Evolutionary conservation across 1,140 invertebrate species (phyloP), one percentile per base, ranked within the genome.

Genomic region (Xylocopa sonorina): DNA sequence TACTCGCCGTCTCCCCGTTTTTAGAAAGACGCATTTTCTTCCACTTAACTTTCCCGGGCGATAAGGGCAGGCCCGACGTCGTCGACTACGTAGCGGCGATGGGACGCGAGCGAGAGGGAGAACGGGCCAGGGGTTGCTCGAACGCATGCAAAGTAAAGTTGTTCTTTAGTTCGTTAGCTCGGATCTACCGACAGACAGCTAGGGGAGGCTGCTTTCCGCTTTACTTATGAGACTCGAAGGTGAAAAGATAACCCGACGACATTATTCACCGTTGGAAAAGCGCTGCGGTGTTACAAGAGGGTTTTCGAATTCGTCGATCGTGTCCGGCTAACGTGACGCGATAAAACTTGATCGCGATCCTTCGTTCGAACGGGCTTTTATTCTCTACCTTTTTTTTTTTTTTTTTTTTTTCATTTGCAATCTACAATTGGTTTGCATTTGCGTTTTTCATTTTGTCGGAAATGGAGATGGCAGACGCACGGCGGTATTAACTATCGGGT

Each of bases 81-180:
- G 80, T 41, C 18, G 63, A 29, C 63, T 64, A 27, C 78, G 81
- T 12, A n/a, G 50, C 66, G 63, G 27, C 48, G 81, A 83, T 53
- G 71, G 10, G 58, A 57, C 53, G 5, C 27, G 24, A 27, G 12
- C 14, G 46, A 32, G 81, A 53, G 77, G 34, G 84, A 9, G 69
- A 46, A 74, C 24, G 50, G 63, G 48, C 46, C 53, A 53, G 53
- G 69, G 78, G 78, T 76, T 79, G 84, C 64, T 55, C 62, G 71
- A 53, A 80, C 84, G 87, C 84, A 84, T 87, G 87, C 78, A 85
- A 84, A 88, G 86, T 80, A 88, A 89, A 92, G 88, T 92, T 91
- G 89, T 90, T 90, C 89, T 90, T 91, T 91, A 87, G 88, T 92
- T 92, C 89, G 91, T 92, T 92, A 93, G 87, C 80, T 87, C 72